phyloP scores from a whole-genome alignment of 2,113 vertebrate genomes.

The Rhinoderma darwinii region DNA sequence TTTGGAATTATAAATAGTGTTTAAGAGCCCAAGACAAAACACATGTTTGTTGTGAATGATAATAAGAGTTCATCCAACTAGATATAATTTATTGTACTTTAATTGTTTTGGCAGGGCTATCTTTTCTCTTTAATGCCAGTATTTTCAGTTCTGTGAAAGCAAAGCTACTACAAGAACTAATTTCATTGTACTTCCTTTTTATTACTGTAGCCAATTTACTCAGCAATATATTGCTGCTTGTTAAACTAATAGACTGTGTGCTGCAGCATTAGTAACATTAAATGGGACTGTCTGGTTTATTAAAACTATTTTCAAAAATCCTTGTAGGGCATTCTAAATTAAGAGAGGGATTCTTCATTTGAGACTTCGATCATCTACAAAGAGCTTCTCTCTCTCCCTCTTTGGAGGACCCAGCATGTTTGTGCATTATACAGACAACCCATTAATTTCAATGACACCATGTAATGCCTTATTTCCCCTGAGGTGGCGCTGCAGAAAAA shows the following conservation, averaged over 20 bases:
- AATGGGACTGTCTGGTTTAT: too few relatives aligned
- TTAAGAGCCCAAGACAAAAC: slow-evolving; percentile 18
- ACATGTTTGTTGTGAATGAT: slow-evolving; percentile 37
- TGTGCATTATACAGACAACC: too few relatives aligned
- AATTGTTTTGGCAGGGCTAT: slow-evolving; percentile 27
- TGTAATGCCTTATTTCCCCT: too few relatives aligned
- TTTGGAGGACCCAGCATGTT: too few relatives aligned
- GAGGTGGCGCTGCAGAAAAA: too few relatives aligned
- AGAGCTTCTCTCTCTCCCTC: too few relatives aligned
- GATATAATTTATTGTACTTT: slow-evolving; percentile 17
- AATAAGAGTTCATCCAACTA: slow-evolving; percentile 22
- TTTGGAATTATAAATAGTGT: slow-evolving; percentile 41
- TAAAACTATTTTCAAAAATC: too few relatives aligned
- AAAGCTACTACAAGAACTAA: background rate
- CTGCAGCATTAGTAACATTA: too few relatives aligned
- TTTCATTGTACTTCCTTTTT: background rate
- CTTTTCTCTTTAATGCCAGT: background rate
- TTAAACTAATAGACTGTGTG: background rate
- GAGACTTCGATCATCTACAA: too few relatives aligned
- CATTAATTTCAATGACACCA: too few relatives aligned
- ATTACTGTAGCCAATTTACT: background rate
- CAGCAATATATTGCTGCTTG: background rate
- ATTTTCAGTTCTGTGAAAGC: background rate
- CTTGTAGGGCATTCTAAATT: too few relatives aligned
- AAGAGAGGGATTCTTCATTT: too few relatives aligned